phyloP scores from a whole-genome alignment of 2,797 vertebrate genomes.

The Mastacembelus armatus region DNA sequence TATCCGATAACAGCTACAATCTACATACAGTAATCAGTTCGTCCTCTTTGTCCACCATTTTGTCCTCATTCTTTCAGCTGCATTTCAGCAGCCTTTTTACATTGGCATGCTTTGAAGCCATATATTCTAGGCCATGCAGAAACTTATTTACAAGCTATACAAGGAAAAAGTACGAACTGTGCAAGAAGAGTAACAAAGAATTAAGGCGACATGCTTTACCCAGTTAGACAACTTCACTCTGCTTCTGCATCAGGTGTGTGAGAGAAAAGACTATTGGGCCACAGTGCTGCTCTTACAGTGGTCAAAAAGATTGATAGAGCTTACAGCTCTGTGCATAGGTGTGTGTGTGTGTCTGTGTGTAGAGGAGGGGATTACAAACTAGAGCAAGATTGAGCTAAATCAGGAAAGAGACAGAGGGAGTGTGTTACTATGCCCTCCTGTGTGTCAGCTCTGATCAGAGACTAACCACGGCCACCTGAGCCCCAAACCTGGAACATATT shows the following conservation, averaged over 20 bases:
- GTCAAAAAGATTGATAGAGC: constrained; percentile 59
- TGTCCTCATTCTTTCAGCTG: constrained; percentile 64
- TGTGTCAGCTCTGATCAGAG: constrained; percentile 68
- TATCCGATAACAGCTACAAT: constrained; percentile 9
- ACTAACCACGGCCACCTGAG: constrained; percentile 70
- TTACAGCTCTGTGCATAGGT: not conserved
- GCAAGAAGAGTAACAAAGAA: constrained; percentile 7
- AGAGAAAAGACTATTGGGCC: constrained; percentile 46
- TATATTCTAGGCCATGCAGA: constrained; percentile 35
- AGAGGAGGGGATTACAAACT: constrained; percentile 48
- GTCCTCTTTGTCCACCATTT: constrained; percentile 31
- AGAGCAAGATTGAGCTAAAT: constrained; percentile 57
- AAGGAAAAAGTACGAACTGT: constrained; percentile 10
- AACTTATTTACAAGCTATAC: constrained; percentile 20
- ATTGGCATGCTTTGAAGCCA: constrained; percentile 42
- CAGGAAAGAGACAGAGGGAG: constrained; percentile 51
- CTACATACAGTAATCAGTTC: constrained; percentile 12
- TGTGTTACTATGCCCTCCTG: constrained; percentile 44
- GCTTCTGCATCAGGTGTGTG: constrained; percentile 52
- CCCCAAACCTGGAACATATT: constrained; percentile 65
- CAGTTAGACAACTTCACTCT: constrained; percentile 21
- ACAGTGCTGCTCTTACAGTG: constrained; percentile 32
- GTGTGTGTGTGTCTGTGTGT: not conserved
- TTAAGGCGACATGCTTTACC: constrained; percentile 2
- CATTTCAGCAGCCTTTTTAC: constrained; percentile 52